phyloP scores from a whole-genome alignment of 2,888 invertebrate genomes.

The Caenorhabditis sp. region DNA sequence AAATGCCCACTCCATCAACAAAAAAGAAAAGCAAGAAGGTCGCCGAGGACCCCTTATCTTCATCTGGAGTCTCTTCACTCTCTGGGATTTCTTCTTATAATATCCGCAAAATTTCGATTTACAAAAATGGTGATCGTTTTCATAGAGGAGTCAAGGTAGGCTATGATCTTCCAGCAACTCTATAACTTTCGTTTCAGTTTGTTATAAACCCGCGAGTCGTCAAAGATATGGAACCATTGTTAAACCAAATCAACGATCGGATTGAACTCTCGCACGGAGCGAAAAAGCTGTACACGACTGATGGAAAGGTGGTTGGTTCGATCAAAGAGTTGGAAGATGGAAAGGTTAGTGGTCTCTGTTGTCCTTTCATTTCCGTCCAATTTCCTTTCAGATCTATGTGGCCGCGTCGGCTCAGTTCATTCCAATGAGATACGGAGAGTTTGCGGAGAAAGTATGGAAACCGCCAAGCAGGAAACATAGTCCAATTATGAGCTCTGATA shows the following conservation, averaged over 20 bases:
- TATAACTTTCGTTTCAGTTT: constrained; percentile 45
- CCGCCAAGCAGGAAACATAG: constrained; percentile 66
- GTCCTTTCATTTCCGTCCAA: not conserved
- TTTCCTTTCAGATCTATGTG: constrained; percentile 57
- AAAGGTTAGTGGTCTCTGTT: constrained; percentile 34
- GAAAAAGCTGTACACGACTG: constrained; percentile 59
- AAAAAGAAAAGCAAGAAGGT: constrained; percentile 54
- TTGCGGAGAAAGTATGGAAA: constrained; percentile 61
- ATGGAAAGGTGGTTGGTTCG: constrained; percentile 54
- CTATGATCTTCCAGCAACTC: too few relatives aligned
- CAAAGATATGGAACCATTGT: constrained; percentile 57
- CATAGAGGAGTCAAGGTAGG: constrained; percentile 64
- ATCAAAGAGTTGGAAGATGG: constrained; percentile 64
- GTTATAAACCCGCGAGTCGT: constrained; percentile 65
- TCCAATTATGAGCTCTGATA: constrained; percentile 61
- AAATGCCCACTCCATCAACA: constrained; percentile 44
- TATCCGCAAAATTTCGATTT: constrained; percentile 60
- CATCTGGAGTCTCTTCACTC: constrained; percentile 66
- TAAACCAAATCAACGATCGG: constrained; percentile 66
- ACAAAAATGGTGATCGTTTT: constrained; percentile 65
- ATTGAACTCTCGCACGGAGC: constrained; percentile 64
- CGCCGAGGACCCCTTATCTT: constrained; percentile 59
- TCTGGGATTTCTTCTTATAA: constrained; percentile 58
- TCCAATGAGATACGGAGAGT: constrained; percentile 63
- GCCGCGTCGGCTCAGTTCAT: constrained; percentile 65